Evolutionary conservation across 2,888 invertebrate genomes (phyloP).

Genomic region (Geophilus truncorum): DNA sequence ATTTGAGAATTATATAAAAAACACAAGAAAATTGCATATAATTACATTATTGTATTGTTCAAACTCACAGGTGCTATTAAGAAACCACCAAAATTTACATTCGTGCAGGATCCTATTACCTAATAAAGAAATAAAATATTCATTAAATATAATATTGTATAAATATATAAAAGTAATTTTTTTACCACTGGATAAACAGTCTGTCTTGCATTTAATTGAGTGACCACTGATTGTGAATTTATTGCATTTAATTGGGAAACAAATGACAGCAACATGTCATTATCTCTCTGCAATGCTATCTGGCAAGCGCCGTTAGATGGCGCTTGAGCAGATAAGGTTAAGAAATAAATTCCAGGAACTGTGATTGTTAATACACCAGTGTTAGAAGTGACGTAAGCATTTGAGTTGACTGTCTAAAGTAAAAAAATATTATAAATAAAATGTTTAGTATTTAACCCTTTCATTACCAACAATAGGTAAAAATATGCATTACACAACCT

Average conservation of each 20-base stretch:
- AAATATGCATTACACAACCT: no score
- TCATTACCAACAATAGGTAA: no score
- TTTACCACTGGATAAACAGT: background rate
- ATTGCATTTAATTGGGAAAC: background rate
- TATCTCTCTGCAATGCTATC: background rate
- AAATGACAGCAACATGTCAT: background rate
- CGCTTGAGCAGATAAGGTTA: background rate
- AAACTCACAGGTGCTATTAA: background rate
- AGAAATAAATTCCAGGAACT: background rate
- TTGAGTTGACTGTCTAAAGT: background rate
- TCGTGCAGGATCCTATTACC: background rate
- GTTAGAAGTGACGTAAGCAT: background rate
- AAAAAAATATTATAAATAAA: background rate
- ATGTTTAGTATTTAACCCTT: no score
- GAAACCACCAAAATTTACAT: background rate
- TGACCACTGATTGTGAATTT: background rate
- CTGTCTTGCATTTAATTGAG: background rate
- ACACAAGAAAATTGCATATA: background rate
- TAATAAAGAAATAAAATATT: background rate
- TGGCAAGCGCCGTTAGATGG: background rate
- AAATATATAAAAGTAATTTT: background rate
- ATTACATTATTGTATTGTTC: background rate
- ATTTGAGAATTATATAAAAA: background rate
- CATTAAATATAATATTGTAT: background rate
- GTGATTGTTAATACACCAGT: background rate